Percentiles rank a stretch among this genome's conserved stretches.
These are phyloP conservation scores for Thaleichthys pacificus DNA, from an alignment of 2,797 vertebrate species.

Conservation along the genomic window DNA sequence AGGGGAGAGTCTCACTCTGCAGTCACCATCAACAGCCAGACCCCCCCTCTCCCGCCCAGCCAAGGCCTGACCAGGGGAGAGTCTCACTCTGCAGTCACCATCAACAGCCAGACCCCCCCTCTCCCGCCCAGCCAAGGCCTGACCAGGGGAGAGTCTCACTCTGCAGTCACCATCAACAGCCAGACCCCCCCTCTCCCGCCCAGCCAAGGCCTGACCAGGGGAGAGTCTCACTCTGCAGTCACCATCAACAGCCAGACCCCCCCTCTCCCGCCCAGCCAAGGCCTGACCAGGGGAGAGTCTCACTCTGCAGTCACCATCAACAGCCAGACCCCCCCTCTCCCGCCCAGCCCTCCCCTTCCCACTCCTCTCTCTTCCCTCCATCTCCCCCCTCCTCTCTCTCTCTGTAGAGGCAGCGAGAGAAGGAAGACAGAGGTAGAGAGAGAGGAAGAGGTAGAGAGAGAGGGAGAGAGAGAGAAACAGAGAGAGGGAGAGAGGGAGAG, in stretches of 20 bases:
- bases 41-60: too few relatives aligned
- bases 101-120: too few relatives aligned
- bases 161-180: not conserved
- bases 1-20: not conserved
- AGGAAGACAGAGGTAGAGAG: slow-evolving; percentile 3
- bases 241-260: too few relatives aligned
- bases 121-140: not conserved
- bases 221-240: not conserved
- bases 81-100: not conserved
- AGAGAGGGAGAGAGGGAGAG: not conserved
- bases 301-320: not conserved
- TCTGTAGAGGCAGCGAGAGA: slow-evolving; percentile 54
- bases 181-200: too few relatives aligned
- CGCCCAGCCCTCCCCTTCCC: slow-evolving; percentile 9
- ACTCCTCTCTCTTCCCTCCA: slow-evolving; percentile 1
- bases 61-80: not conserved
- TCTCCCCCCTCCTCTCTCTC: too few relatives aligned
- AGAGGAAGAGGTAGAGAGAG: slow-evolving; percentile 19
- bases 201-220: not conserved
- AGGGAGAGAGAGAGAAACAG: too few relatives aligned
- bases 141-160: not conserved
- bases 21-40: not conserved
- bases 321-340: too few relatives aligned
- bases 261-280: not conserved
- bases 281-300: not conserved